These are phyloP conservation scores for Lophura nycthemera DNA, from an alignment of 2,113 vertebrate genomes.

Conservation along the genomic window DNA sequence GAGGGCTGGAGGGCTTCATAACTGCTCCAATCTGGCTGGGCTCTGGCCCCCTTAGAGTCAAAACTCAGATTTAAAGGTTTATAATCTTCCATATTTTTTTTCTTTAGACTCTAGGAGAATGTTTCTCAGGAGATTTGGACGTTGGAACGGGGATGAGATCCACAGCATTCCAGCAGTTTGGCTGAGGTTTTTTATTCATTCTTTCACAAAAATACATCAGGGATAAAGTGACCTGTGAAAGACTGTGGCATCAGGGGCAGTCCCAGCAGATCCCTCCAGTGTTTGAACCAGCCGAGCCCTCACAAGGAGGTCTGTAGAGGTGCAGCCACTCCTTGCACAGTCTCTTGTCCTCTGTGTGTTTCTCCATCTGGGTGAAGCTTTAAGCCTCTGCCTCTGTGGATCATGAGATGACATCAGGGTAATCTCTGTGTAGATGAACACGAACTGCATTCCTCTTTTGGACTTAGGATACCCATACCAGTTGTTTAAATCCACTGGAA, in stretches of 20 bases:
- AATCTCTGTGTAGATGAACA: background rate
- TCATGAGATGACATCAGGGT: background rate
- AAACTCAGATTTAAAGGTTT: background rate
- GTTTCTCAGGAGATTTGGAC: background rate
- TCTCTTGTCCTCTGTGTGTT: background rate
- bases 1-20: background rate
- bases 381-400: background rate
- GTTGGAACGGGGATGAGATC: background rate
- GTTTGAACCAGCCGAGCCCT: background rate
- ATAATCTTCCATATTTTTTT: background rate
- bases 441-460: background rate
- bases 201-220: background rate
- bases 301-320: background rate
- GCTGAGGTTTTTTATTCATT: background rate
- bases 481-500: background rate
- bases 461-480: background rate
- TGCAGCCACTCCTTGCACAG: background rate
- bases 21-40: background rate
- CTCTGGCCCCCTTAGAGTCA: background rate
- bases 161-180: background rate
- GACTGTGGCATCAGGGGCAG: background rate
- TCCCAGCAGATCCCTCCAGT: background rate
- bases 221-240: background rate
- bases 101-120: background rate
- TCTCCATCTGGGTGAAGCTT: background rate